Base-by-base conservation (phyloP, 2,888 invertebrate genomes). In the Cosmopolites sordidus region DNA sequence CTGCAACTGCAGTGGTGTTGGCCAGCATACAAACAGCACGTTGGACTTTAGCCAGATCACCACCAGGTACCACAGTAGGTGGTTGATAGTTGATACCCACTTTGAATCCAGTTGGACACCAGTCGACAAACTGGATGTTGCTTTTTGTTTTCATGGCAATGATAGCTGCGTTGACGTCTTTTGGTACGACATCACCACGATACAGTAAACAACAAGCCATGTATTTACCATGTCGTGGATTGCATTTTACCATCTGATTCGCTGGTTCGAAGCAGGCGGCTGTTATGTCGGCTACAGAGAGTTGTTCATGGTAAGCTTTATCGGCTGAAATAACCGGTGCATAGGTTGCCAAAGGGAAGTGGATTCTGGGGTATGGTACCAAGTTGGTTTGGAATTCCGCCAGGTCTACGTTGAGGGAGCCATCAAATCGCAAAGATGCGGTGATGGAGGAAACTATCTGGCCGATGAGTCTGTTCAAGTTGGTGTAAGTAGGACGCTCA, bases 1-100 rank as follows among this genome's bases (percentile, higher is more conserved):
- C 94, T 15, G 93, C 93, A 73, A 96, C 95, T 65, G 95, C 71
- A 8, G 95, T 96, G 60, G 94, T 96, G 80, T 95, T 96, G 72
- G 92, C 92, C 80, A 95, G 93, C 94, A 96, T 96, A 84, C 95
- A 96, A 18, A 96, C 93, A 62, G 95, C 94, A 67, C 95, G 87
- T 75, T 92, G 92, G 22, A 95, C 93, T 79, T 93, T 94, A 60
- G 94, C 93, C 75, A 92, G 75, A 74, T 95, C 94, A 17, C 93
- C 94, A 4, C 92, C 93, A n/a, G 94, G 94, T 47, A 95, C 93
- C 22, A 92, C 92, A 59, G 91, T 91, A 18, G 91, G 91, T 55
- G 92, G 91, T 76, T 93, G 93, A 79, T 93, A 94, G 81, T 94
- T 94, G 80, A 90, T 89, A 71, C 89, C 91, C 56, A 84, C 84